These are phyloP conservation scores for Hoplostethus atlanticus DNA, from an alignment of 2,797 vertebrate species.

Conservation along the genomic window DNA sequence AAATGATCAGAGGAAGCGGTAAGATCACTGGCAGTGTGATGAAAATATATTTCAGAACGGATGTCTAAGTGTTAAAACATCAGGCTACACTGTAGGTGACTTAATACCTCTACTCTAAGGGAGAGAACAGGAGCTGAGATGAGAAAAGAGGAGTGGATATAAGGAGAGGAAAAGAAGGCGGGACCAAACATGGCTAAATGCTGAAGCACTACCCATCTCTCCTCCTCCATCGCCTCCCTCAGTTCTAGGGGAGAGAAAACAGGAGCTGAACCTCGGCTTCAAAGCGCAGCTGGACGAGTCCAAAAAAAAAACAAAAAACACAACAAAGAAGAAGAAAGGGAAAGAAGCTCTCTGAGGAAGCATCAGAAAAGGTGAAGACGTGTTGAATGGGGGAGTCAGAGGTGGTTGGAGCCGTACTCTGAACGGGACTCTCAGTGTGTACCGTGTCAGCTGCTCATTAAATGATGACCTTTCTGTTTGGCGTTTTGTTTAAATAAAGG, in stretches of 20 bases:
- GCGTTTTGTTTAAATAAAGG: neutral
- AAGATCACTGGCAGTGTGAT: slow-evolving; percentile 25
- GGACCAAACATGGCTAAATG: neutral
- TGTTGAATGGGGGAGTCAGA: neutral
- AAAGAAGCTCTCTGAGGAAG: slow-evolving; percentile 7
- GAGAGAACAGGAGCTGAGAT: neutral
- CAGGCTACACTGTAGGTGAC: slow-evolving; percentile 11
- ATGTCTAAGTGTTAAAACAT: slow-evolving; percentile 2
- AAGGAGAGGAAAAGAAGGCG: neutral
- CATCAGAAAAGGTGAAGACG: slow-evolving; percentile 1
- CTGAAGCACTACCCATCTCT: too few relatives aligned
- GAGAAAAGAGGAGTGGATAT: neutral
- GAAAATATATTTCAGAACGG: too few relatives aligned
- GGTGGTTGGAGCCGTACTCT: neutral
- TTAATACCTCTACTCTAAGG: neutral
- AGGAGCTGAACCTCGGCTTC: slow-evolving; percentile 4
- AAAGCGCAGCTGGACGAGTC: slow-evolving; percentile 30
- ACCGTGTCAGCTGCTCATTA: neutral
- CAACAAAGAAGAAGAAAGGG: slow-evolving; percentile 10
- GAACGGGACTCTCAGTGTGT: neutral
- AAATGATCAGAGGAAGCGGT: slow-evolving; percentile 27
- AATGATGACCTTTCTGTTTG: neutral
- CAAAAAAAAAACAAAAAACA: slow-evolving; percentile 25
- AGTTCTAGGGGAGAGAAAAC: neutral
- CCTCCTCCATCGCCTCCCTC: neutral